phyloP scores from a whole-genome alignment of 2,113 vertebrate genomes.

The Esox niger region DNA sequence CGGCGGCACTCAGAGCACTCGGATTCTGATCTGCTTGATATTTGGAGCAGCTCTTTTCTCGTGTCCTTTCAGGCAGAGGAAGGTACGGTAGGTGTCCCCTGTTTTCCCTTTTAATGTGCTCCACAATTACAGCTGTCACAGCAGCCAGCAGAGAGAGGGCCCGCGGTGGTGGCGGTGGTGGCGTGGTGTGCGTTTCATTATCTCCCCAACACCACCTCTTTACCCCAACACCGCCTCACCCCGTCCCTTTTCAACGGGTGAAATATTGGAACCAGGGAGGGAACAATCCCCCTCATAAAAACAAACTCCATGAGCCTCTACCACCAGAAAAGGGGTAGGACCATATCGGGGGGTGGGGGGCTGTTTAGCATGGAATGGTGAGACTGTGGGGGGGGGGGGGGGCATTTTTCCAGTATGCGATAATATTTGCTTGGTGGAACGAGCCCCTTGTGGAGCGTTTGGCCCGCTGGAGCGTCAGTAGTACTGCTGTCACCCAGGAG shows the following conservation, averaged over 20 bases:
- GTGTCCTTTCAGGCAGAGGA: constrained; percentile 35
- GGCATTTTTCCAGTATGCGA: neutral
- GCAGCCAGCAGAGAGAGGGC: constrained; percentile 16
- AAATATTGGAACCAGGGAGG: constrained; percentile 41
- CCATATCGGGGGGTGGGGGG: no score
- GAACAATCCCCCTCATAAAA: constrained; percentile 48
- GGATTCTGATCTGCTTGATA: neutral
- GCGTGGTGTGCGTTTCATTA: constrained; percentile 35
- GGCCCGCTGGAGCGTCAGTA: neutral
- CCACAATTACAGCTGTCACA: constrained; percentile 59
- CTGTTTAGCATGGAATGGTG: no score
- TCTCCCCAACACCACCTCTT: constrained; percentile 25
- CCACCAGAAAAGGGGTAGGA: no score
- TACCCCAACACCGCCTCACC: constrained; percentile 19
- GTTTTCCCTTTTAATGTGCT: constrained; percentile 53
- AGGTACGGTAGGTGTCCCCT: constrained; percentile 26
- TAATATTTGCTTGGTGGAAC: constrained; percentile 4
- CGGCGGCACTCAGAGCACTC: constrained; percentile 16
- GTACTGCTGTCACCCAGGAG: no score
- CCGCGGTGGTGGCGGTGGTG: neutral
- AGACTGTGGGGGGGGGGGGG: no score
- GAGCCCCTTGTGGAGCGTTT: neutral
- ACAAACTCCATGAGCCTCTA: constrained; percentile 56
- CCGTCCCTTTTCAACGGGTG: constrained; percentile 46
- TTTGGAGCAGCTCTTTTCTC: constrained; percentile 3